These are phyloP conservation scores for Dascillus cervinus DNA, from an alignment of 2,888 invertebrate species.

Conservation along the genomic window DNA sequence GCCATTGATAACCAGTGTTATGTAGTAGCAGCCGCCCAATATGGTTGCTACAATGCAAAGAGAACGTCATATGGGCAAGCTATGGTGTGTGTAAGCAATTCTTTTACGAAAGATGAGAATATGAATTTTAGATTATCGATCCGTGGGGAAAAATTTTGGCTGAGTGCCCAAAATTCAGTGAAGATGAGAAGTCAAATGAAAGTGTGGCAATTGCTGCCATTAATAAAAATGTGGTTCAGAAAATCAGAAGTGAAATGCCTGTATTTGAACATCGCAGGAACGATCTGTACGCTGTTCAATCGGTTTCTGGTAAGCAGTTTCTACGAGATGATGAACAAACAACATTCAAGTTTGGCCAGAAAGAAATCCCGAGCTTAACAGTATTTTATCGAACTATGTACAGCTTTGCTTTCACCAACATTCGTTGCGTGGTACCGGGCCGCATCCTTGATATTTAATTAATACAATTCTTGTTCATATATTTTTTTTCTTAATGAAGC, in stretches of 20 bases:
- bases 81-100: slow-evolving; percentile 47
- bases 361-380: slow-evolving; percentile 48
- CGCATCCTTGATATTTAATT: slow-evolving; percentile 46
- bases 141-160: slow-evolving; percentile 88
- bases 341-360: slow-evolving; percentile 51
- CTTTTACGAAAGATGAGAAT: too few species aligned
- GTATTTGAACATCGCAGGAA: slow-evolving; percentile 72
- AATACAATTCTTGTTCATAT: slow-evolving; percentile 2
- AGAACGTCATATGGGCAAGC: slow-evolving; percentile 87
- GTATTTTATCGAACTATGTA: slow-evolving; percentile 66
- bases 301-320: too few species aligned
- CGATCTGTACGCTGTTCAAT: slow-evolving; percentile 48
- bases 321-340: slow-evolving; percentile 31
- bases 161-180: slow-evolving; percentile 57
- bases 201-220: slow-evolving; percentile 65
- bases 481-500: slow-evolving; percentile 13
- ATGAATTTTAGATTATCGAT: slow-evolving; percentile 67
- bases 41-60: slow-evolving; percentile 78
- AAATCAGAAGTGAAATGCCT: slow-evolving; percentile 78
- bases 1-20: slow-evolving; percentile 97
- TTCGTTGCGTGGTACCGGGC: slow-evolving; percentile 74
- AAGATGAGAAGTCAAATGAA: slow-evolving; percentile 27
- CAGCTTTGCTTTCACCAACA: slow-evolving; percentile 82
- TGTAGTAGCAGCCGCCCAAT: slow-evolving; percentile 91
- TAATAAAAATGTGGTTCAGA: slow-evolving; percentile 50